Percentiles rank a stretch among this genome's conserved stretches.
phyloP scores from a whole-genome alignment of 2,113 vertebrate genomes.

The Muscicapa adusta region DNA sequence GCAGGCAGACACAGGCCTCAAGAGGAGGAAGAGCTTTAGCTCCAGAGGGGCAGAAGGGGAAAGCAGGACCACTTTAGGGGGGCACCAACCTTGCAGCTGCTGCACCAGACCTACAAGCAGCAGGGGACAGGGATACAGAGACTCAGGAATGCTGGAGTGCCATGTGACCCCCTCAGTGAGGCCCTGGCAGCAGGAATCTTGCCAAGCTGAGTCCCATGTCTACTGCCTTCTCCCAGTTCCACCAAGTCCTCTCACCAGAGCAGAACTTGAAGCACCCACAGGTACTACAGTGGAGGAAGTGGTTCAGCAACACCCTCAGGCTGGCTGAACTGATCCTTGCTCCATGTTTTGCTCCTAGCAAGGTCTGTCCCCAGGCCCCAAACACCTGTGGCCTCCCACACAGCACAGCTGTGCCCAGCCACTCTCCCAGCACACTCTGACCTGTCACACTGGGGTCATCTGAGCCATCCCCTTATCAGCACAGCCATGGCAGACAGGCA shows the following conservation, averaged over 20 bases:
- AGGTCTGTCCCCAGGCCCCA: not conserved
- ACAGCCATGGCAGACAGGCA: not conserved
- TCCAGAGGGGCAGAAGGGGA: not conserved
- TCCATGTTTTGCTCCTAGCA: not conserved
- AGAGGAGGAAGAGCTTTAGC: not conserved
- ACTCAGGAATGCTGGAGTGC: not conserved
- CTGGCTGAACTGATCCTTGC: not conserved
- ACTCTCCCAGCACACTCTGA: not conserved
- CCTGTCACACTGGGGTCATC: not conserved
- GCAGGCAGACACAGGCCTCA: not conserved
- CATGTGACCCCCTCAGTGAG: not conserved
- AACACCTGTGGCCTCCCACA: not conserved
- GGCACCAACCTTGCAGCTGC: too few relatives aligned
- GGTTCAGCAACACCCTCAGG: not conserved
- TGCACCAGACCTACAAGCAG: not conserved
- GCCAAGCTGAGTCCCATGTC: not conserved
- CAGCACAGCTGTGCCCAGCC: not conserved
- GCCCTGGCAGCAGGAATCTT: not conserved
- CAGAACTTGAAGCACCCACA: not conserved
- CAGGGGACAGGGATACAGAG: not conserved
- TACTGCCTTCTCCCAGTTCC: not conserved
- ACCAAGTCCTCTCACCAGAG: not conserved
- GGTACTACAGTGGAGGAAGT: not conserved
- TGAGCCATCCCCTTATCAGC: not conserved
- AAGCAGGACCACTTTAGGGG: not conserved